Conservation (phyloP, 2,888 invertebrate species). For the Anarsia innoxiella region DNA sequence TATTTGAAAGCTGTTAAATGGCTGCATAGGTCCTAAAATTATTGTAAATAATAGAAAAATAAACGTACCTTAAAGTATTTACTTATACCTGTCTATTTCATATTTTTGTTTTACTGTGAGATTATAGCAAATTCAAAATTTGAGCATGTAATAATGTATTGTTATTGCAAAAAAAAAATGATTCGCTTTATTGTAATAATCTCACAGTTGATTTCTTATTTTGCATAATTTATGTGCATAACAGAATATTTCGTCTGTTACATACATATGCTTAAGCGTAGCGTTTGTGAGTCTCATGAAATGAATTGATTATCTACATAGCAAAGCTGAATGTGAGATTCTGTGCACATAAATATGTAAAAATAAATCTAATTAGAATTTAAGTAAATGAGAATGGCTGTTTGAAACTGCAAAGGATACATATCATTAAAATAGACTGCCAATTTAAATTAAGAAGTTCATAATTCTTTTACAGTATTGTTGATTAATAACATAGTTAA, state of each 20-base stretch:
- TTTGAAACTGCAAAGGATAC: slow-evolving; percentile 73
- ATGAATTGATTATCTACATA: too few relatives aligned
- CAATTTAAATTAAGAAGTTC: slow-evolving; percentile 61
- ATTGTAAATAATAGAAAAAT: slow-evolving; percentile 20
- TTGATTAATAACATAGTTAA: slow-evolving; percentile 65
- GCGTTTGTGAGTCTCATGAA: too few relatives aligned
- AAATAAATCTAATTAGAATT: neutral
- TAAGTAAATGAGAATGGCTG: slow-evolving; percentile 45
- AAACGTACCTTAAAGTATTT: too few relatives aligned
- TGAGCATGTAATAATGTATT: too few relatives aligned
- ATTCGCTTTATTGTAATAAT: too few relatives aligned
- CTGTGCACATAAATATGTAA: neutral
- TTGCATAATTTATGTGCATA: too few relatives aligned
- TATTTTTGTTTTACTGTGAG: slow-evolving; percentile 37
- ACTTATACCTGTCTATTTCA: too few relatives aligned
- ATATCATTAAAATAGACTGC: slow-evolving; percentile 75
- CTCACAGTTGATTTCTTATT: too few relatives aligned
- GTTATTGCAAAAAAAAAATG: too few relatives aligned
- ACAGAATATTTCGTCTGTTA: too few relatives aligned
- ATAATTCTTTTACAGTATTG: slow-evolving; percentile 71
- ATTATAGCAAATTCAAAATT: slow-evolving; percentile 13
- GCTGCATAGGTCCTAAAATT: slow-evolving; percentile 28
- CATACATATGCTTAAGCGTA: too few relatives aligned
- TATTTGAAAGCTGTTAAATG: slow-evolving; percentile 33
- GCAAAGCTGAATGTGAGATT: too few relatives aligned